Evolutionary conservation across 1,140 invertebrate species (phyloP).

Genomic region (Formica selysi): DNA sequence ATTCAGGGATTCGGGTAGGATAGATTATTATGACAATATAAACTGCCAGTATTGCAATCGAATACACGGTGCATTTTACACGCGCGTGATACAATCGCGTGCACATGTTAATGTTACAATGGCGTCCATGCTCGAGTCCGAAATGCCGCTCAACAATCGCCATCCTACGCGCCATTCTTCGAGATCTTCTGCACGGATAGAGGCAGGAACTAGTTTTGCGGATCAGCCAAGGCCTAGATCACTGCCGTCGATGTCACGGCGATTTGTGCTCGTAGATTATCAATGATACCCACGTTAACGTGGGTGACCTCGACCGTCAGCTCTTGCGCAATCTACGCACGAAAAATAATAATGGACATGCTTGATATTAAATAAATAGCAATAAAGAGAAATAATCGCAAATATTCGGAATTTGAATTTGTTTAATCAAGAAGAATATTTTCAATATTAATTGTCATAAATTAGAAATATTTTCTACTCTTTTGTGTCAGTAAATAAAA

Average conservation of each 20-base stretch:
- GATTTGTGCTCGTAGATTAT: conserved; percentile 59
- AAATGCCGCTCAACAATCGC: conserved; percentile 72
- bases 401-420: not conserved
- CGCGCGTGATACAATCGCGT: conserved; percentile 40
- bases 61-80: conserved; percentile 50
- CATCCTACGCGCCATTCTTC: conserved; percentile 69
- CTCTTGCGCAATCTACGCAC: not conserved
- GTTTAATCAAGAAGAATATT: not conserved
- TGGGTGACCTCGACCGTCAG: conserved; percentile 14
- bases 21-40: conserved; percentile 35
- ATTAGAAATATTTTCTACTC: not conserved
- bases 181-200: conserved; percentile 70
- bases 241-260: conserved; percentile 70
- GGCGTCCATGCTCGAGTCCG: conserved; percentile 32
- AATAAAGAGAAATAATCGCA: not conserved
- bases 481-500: not conserved
- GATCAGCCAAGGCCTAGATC: conserved; percentile 72
- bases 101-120: conserved; percentile 72
- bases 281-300: conserved; percentile 35
- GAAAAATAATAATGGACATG: not conserved
- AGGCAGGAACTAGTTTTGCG: conserved; percentile 71
- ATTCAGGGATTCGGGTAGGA: conserved; percentile 23
- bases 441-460: not conserved
- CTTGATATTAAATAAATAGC: not conserved
- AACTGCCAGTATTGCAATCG: not conserved